Conservation (phyloP, 2,888 invertebrate genomes). For the Globia sparganii region DNA sequence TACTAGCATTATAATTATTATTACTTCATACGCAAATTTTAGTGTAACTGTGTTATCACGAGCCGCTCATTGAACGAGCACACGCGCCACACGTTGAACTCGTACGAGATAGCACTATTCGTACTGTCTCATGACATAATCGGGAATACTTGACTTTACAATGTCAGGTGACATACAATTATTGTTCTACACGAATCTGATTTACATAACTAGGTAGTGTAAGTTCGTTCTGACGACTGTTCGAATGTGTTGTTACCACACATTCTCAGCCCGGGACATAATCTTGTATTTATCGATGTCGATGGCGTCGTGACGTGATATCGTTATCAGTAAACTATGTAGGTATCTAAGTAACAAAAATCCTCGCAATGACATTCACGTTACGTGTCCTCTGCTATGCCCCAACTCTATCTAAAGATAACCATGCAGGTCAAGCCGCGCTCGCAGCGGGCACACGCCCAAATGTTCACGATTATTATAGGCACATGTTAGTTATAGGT, state of each 20-base stretch:
- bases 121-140: conserved; percentile 43
- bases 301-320: conserved; percentile 45
- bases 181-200: conserved; percentile 51
- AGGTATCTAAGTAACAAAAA: too few species aligned
- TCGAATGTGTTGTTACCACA: conserved; percentile 22
- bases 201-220: conserved; percentile 51
- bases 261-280: conserved; percentile 15
- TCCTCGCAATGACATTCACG: conserved; percentile 79
- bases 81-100: conserved; percentile 32
- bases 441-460: conserved; percentile 80
- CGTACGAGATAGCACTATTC: conserved; percentile 28
- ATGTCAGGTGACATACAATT: conserved; percentile 61
- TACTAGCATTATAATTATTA: conserved; percentile 26
- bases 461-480: conserved; percentile 70
- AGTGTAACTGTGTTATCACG: conserved; percentile 44
- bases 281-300: conserved; percentile 22
- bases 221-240: conserved; percentile 23
- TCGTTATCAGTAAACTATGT: conserved; percentile 69
- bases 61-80: conserved; percentile 32
- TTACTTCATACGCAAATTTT: conserved; percentile 35
- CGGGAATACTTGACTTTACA: conserved; percentile 40
- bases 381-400: conserved; percentile 78
- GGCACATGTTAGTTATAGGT: conserved; percentile 42
- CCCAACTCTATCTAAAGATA: conserved; percentile 87
- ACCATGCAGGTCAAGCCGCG: conserved; percentile 77